Evolutionary conservation across 1,140 invertebrate genomes (phyloP), one percentile per base, ranked within the genome.

Genomic region (Lucilia sericata): DNA sequence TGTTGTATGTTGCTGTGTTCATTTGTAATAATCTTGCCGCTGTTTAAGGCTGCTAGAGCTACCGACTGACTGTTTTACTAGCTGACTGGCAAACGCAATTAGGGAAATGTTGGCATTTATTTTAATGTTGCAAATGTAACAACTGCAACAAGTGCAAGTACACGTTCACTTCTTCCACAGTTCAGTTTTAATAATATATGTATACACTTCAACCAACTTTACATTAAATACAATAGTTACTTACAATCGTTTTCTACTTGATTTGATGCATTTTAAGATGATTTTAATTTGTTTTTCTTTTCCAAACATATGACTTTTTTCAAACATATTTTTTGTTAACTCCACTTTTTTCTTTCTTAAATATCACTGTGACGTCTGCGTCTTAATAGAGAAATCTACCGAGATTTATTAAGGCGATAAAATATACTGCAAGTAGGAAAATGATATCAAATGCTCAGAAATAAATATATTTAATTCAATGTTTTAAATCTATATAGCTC

Each of bases 41-140:
- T 17, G n/a, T 60, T 60, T 60, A 7, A n/a, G 1, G 13, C 13
- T 60, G 55, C 55, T n/a, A 60, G 13, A 60, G 55, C 55, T 60
- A 60, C 55, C n/a, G 55, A n/a, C 55, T 60, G 55, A 2, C 55
- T 7, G 42, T 8, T 10, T 42, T 7, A 42, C 42, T 55, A 13
- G 34, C 34, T n/a, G 76, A 49, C 51, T 21, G 19, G 76, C 76
- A 47, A 80, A 49, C 76, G 21, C 76, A 80, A 80, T 80, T 80
- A 80, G 76, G 76, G 76, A 80, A 80, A 80, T 80, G 76, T 80
- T 49, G 76, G 76, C 42, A 80, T 80, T 78, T 78, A 42, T 78
- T 19, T 51, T 70, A 70, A 70, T 21, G 21, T 70, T 70, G 65
- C 65, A n/a, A 70, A 70, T 70, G 65, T 17, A 65, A 65, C 19